Percentiles rank a stretch among this genome's conserved stretches.
Evolutionary conservation across 1,140 invertebrate genomes (phyloP).

Genomic region (Reticulitermes speratus): DNA sequence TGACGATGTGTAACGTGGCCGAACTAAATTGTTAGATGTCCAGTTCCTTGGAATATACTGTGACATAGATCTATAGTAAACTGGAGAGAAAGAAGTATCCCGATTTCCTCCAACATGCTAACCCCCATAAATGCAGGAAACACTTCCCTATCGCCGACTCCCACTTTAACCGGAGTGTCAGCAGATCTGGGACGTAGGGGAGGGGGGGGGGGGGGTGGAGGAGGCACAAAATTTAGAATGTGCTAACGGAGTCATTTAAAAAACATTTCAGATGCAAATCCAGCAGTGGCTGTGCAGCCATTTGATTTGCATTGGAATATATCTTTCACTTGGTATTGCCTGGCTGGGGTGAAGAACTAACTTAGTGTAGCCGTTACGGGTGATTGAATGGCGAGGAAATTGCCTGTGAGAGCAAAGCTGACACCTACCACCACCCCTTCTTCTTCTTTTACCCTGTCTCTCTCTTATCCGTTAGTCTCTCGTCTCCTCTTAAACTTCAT

Average conservation of each 20-base stretch:
- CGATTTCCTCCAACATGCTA: not conserved
- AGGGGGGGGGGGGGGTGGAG: no score
- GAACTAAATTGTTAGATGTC: not conserved
- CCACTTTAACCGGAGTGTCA: conserved; percentile 14
- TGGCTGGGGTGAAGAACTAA: conserved; percentile 3
- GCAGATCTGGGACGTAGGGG: not conserved
- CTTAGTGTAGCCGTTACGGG: conserved; percentile 16
- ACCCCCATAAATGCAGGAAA: conserved; percentile 1
- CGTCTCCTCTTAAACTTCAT: conserved; percentile 15
- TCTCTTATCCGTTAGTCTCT: not conserved
- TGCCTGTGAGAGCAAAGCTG: conserved; percentile 19
- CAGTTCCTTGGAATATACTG: not conserved
- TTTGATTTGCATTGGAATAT: conserved; percentile 28
- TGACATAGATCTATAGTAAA: not conserved
- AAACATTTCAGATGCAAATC: conserved; percentile 27
- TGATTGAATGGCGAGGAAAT: conserved; percentile 26
- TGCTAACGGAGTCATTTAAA: conserved; percentile 27
- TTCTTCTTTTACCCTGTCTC: not conserved
- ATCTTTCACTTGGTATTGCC: not conserved
- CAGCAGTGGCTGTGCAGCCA: conserved; percentile 19
- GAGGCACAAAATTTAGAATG: conserved; percentile 19
- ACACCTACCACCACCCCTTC: conserved; percentile 8
- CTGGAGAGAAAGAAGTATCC: not conserved
- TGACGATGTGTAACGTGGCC: not conserved
- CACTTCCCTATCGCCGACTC: not conserved